phyloP scores from a whole-genome alignment of 2,888 invertebrate species.

The Auanema freiburgensis region DNA sequence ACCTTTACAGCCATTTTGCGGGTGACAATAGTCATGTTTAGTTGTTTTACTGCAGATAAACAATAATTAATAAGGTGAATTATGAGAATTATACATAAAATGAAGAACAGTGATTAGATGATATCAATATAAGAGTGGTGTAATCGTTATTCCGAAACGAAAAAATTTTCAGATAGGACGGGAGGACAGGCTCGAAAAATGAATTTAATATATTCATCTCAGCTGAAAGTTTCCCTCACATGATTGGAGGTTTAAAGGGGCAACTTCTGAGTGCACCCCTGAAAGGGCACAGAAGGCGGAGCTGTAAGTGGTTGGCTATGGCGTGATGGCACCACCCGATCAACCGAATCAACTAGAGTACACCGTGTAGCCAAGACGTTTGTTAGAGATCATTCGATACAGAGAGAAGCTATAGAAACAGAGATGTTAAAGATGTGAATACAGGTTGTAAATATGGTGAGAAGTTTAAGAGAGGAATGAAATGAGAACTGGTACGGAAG shows the following conservation, averaged over 20 bases:
- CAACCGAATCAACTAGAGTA: not conserved
- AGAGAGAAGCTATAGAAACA: not conserved
- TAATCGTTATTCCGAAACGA: not conserved
- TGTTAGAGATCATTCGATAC: not conserved
- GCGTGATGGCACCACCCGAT: constrained; percentile 9
- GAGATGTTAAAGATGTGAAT: not conserved
- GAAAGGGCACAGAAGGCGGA: not conserved
- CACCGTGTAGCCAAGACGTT: not conserved
- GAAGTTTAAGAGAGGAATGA: not conserved
- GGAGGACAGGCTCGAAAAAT: too few relatives aligned
- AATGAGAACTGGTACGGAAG: not conserved
- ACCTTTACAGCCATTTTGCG: constrained; percentile 12
- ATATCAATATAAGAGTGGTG: not conserved
- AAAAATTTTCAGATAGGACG: too few relatives aligned
- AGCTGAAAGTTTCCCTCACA: not conserved
- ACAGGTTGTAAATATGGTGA: not conserved
- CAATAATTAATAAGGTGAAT: not conserved
- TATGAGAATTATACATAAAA: not conserved
- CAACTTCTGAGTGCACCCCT: not conserved
- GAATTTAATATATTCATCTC: too few relatives aligned
- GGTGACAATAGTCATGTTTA: constrained; percentile 25
- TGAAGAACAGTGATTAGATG: not conserved
- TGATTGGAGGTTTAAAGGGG: not conserved
- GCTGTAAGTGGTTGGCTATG: not conserved
- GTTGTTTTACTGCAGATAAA: not conserved